Conservation (phyloP, 2,888 invertebrate species). For the Tiliacea aurago region DNA sequence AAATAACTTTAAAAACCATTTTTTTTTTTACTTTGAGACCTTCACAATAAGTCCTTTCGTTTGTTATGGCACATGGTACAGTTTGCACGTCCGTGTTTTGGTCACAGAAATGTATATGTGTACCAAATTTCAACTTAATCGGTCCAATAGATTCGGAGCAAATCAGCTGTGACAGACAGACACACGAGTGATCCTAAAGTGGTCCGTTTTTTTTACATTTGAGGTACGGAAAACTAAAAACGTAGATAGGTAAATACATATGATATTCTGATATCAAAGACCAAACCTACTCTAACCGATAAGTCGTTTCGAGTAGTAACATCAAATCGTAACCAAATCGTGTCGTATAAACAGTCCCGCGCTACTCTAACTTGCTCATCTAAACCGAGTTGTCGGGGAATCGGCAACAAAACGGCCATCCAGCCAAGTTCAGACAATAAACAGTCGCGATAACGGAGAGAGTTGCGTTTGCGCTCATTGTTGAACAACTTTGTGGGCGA, state of each 20-base stretch:
- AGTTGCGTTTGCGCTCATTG: conserved; percentile 70
- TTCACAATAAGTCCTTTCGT: too few species aligned
- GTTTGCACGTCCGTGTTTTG: too few species aligned
- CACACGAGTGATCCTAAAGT: too few species aligned
- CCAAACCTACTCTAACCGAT: neutral
- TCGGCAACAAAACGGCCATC: conserved; percentile 85
- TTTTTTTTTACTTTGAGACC: too few species aligned
- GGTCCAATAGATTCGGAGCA: too few species aligned
- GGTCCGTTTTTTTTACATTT: too few species aligned
- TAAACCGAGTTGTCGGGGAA: conserved; percentile 82
- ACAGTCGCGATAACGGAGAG: conserved; percentile 84
- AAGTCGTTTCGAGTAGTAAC: neutral
- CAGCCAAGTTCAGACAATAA: conserved; percentile 88
- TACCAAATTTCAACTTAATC: too few species aligned
- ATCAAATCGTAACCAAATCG: conserved; percentile 64
- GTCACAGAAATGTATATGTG: too few species aligned
- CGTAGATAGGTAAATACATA: neutral
- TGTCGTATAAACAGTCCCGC: conserved; percentile 68
- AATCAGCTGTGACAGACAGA: too few species aligned
- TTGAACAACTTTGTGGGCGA: conserved; percentile 64
- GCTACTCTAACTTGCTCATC: conserved; percentile 84
- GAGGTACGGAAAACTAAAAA: too few species aligned
- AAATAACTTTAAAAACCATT: too few species aligned
- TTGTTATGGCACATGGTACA: too few species aligned
- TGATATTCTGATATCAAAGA: neutral